Base-by-base conservation (phyloP, 2,797 vertebrate genomes). In the Oophaga sylvatica region DNA sequence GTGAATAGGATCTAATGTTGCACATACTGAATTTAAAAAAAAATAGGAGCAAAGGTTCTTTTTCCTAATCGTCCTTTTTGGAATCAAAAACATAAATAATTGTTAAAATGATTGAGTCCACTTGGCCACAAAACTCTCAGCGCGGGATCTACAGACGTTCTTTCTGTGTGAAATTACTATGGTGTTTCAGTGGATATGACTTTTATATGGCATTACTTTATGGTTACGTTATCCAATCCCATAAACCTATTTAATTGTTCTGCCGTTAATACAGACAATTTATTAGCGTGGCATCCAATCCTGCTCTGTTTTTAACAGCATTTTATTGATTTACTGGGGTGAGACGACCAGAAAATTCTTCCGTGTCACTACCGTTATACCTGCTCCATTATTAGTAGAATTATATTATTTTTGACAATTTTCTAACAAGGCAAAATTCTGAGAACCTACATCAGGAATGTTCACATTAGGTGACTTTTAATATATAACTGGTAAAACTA, bases 241-340 rank as follows among this genome's bases (percentile, higher is more conserved):
- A 87, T 87, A 87, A 87, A 87, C 70, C 57, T 82, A 87, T 82
- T 87, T 87, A 87, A 87, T 87, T 81, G 86, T 87, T 63, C 59
- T 53, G 41, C 48, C 26, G 26, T 81, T 75, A 77, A 87, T 48
- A 53, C 41, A 31, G 45, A 82, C 59, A 67, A 87, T 87, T 76
- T 87, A 87, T 76, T 81, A 80, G 60, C 29, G 67, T 73, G 35
- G 78, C 59, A 62, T 60, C n/a, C 80, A 35, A 70, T 75, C 80
- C 78, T 82, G 70, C 67, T 56, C 35, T 26, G 10, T 31, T 77
- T 65, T 60, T 17, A 13, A 20, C 35, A 63, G 12, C 31, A 80
- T 22, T 63, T 63, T 26, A 7, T 81, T 65, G 41, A 81, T 48
- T 16, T 48, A 17, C 35, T 81, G 60, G 65, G 80, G 35, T 26